Evolutionary conservation across 2,888 invertebrate genomes (phyloP), one percentile per base, ranked within the genome.

Genomic region (Drosophila falleni): DNA sequence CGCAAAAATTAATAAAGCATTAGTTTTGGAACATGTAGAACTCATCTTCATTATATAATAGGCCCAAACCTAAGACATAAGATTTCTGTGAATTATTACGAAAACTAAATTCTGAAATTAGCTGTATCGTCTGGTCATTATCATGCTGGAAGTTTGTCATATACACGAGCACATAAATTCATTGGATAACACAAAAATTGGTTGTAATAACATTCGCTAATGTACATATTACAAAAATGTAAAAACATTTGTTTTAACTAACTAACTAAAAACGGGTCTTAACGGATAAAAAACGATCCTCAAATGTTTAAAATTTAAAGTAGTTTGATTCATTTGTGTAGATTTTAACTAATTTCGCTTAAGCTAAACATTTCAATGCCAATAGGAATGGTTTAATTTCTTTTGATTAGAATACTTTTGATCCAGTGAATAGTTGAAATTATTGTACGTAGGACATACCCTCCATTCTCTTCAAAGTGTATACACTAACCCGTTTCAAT

Each of bases 341-440:
- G 54, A 59, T 74, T 73, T 78, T 26, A 64, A 64, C 64, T 53
- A n/a, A 13, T 59, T 37, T 41, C 51, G 8, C 55, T 76, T 60
- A 54, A 42, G 53, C 62, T 72, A 71, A 81, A 78, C 60, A 71
- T 61, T 56, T 23, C 11, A 68, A 64, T 44, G 19, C 46, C 47
- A 73, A 71, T 65, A 64, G 51, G 62, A 50, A 31, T 72, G 44
- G 16, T 58, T 62, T 44, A 54, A 29, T 55, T 15, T 41, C n/a
- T 80, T 81, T 84, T 83, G 84, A 84, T 89, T 84, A 26, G 3
- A 80, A 78, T 74, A 78, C 49, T 84, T 84, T 84, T 84, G 84
- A 84, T 84, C 72, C 71, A 71, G 53, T 70, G 55, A 70, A 75
- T 78, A 72, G 35, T 51, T 67, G 58, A 83, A 86, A 83, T 89